Percentiles rank a stretch among this genome's conserved stretches.
Conservation (phyloP, 2,113 vertebrate genomes). For the Bagarius yarrelli region DNA sequence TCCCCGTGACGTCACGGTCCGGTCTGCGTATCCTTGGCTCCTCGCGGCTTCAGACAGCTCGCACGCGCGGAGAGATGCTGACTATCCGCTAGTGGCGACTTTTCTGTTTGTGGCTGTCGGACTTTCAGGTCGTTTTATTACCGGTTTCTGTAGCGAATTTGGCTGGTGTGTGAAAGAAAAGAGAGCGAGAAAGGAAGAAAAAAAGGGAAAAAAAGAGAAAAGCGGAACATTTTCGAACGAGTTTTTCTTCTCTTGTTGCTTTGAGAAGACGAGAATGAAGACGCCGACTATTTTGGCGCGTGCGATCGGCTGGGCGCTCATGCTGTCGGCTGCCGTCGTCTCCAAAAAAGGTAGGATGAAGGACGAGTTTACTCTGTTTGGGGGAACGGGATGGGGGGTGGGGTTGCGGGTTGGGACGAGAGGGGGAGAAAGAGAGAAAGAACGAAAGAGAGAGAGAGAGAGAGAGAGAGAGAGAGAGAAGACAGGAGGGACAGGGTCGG, state of each 20-base stretch:
- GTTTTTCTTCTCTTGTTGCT: constrained; percentile 7
- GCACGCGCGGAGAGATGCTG: constrained; percentile 7
- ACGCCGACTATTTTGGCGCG: constrained; percentile 2
- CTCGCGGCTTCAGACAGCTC: constrained; percentile 15
- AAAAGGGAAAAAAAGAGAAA: not conserved
- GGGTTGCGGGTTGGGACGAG: not conserved
- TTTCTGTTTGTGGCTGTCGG: not conserved
- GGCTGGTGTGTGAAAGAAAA: not conserved
- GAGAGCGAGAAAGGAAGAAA: not conserved
- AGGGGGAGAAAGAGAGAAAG: not conserved
- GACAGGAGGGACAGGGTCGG: not conserved
- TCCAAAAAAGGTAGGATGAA: constrained; percentile 32
- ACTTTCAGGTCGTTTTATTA: constrained; percentile 5
- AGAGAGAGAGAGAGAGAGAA: not conserved
- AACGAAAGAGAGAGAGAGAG: not conserved
- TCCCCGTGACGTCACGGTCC: constrained; percentile 33
- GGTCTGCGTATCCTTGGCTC: constrained; percentile 31
- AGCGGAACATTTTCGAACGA: not conserved
- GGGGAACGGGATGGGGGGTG: too few species aligned
- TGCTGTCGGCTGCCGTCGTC: constrained; percentile 7
- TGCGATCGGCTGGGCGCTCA: not conserved
- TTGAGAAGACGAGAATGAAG: constrained; percentile 22
- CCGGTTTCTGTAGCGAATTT: not conserved
- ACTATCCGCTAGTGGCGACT: not conserved
- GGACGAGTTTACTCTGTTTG: constrained; percentile 3